phyloP scores from a whole-genome alignment of 2,113 vertebrate genomes.

The Amblyopsis rosae region DNA sequence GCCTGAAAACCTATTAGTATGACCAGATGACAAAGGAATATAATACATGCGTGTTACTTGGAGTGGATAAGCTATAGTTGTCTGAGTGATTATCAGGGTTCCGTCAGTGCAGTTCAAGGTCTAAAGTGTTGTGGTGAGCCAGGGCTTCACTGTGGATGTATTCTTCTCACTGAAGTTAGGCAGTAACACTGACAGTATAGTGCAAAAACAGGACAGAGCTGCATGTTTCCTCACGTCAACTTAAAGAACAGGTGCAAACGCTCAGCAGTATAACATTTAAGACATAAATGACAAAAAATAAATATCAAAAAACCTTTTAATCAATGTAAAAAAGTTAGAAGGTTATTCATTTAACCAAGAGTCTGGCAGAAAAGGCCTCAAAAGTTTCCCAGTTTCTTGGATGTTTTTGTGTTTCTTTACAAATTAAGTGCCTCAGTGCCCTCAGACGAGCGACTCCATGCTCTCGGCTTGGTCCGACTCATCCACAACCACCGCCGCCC shows the following conservation, averaged over 20 bases:
- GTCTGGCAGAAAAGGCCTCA: constrained; percentile 99
- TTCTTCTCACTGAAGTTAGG: constrained; percentile 82
- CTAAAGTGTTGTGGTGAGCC: constrained; percentile 50
- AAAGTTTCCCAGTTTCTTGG: constrained; percentile 82
- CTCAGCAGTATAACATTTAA: constrained; percentile 98
- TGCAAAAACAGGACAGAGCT: constrained; percentile 94
- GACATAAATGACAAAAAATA: constrained; percentile 93
- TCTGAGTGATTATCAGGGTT: constrained; percentile 49
- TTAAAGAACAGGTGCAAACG: constrained; percentile 92
- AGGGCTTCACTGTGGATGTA: constrained; percentile 72
- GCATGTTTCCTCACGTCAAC: constrained; percentile 85
- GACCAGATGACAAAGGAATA: constrained; percentile 54
- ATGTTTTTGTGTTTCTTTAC: constrained; percentile 65
- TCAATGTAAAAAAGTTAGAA: constrained; percentile 99
- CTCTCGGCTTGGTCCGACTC: constrained; percentile 97
- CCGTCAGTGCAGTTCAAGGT: constrained; percentile 37
- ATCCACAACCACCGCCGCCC: constrained; percentile 85
- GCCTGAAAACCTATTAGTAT: constrained; percentile 40
- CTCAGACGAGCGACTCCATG: constrained; percentile 99
- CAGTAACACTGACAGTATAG: constrained; percentile 99
- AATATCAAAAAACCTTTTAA: constrained; percentile 96
- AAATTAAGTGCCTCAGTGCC: constrained; percentile 67
- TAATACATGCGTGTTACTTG: constrained; percentile 53
- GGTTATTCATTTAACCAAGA: constrained; percentile 97
- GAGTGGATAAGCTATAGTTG: constrained; percentile 26